phyloP scores from a whole-genome alignment of 2,113 vertebrate genomes.

The Lophius piscatorius region DNA sequence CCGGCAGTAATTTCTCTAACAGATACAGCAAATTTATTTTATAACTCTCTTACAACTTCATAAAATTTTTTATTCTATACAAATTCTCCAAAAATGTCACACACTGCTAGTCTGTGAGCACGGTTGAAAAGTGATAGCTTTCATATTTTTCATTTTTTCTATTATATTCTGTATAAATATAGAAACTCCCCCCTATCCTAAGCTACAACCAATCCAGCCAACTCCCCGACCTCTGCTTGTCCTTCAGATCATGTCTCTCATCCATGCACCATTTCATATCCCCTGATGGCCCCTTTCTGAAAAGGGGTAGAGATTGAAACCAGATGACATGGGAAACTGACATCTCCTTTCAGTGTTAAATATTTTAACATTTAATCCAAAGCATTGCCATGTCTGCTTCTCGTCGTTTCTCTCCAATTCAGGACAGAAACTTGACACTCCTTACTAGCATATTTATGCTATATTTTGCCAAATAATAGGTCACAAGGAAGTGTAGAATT shows the following conservation, averaged over 20 bases:
- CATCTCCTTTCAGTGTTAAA: slow-evolving; percentile 70
- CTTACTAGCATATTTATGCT: not conserved
- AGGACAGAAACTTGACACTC: not conserved
- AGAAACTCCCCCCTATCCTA: slow-evolving; percentile 11
- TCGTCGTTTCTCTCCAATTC: slow-evolving; percentile 18
- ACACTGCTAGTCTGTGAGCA: not conserved
- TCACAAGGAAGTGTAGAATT: not conserved
- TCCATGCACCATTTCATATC: slow-evolving; percentile 38
- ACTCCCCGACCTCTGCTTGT: slow-evolving; percentile 23
- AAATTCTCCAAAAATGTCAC: not conserved
- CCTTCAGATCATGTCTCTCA: slow-evolving; percentile 41
- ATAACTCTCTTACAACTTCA: not conserved
- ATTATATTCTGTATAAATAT: slow-evolving; percentile 9
- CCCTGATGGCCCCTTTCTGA: slow-evolving; percentile 39
- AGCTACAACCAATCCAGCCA: slow-evolving; percentile 12
- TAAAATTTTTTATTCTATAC: not conserved
- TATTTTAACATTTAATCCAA: slow-evolving; percentile 63
- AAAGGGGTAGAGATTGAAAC: slow-evolving; percentile 60
- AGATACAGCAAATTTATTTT: slow-evolving; percentile 7
- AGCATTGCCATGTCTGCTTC: slow-evolving; percentile 29
- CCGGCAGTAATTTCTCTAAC: not conserved
- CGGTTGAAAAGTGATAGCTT: not conserved
- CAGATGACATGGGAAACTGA: slow-evolving; percentile 47
- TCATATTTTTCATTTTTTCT: not conserved
- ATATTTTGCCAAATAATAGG: not conserved